Percentiles rank a stretch among this genome's conserved stretches.
Evolutionary conservation across 2,113 vertebrate species (phyloP).

Genomic region (Prolemur simus): DNA sequence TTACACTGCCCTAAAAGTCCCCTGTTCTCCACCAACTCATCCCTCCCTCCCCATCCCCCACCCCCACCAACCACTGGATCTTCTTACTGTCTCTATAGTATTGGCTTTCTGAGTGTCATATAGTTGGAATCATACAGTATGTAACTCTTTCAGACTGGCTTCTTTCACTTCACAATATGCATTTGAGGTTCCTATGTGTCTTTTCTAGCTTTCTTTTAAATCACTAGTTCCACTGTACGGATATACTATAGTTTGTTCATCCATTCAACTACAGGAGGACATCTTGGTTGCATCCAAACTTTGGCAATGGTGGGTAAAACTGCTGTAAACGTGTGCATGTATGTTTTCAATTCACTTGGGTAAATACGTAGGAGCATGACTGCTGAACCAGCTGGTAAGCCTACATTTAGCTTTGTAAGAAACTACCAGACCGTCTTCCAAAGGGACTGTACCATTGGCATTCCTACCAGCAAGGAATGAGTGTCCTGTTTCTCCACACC

Average conservation of each 20-base stretch:
- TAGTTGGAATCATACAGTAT: too few relatives aligned
- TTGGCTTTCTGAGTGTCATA: background rate
- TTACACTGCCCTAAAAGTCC: background rate
- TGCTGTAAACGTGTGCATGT: background rate
- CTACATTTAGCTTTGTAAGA: background rate
- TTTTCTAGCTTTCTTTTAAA: background rate
- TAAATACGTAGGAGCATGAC: background rate
- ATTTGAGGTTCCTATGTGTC: background rate
- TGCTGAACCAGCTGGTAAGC: background rate
- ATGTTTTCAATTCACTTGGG: background rate
- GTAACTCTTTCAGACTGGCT: background rate
- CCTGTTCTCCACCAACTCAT: background rate
- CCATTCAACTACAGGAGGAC: background rate
- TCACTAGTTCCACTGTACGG: background rate
- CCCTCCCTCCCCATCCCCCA: too few relatives aligned
- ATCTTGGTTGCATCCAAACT: background rate
- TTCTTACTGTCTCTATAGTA: too few relatives aligned
- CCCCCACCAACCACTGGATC: background rate
- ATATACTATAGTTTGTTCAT: background rate
- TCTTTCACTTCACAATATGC: background rate
- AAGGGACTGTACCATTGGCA: background rate
- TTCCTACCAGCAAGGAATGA: background rate
- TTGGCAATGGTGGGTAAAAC: background rate
- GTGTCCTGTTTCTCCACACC: background rate
- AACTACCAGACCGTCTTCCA: background rate